A percentile compares a stretch with the other conserved stretches of the same genome.
These are phyloP conservation scores for Pelusios castaneus DNA, from an alignment of 2,113 vertebrate genomes.

Conservation along the genomic window DNA sequence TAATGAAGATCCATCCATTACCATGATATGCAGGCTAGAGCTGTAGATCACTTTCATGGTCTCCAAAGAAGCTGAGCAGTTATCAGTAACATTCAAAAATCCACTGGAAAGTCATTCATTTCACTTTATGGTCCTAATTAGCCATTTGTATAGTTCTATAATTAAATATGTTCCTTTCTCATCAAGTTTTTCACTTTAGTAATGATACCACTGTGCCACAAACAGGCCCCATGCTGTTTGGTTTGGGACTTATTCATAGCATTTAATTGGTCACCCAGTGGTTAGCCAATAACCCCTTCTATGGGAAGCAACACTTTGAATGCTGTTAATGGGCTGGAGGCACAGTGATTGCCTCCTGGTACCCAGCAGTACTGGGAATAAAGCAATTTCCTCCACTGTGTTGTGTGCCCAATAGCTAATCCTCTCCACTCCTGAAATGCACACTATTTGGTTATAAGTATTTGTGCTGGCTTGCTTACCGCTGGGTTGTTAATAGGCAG, in stretches of 20 bases:
- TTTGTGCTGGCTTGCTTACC: slow-evolving; percentile 88
- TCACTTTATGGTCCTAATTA: slow-evolving; percentile 90
- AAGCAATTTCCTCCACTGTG: slow-evolving; percentile 90
- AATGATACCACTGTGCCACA: slow-evolving; percentile 90
- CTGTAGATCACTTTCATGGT: slow-evolving; percentile 84
- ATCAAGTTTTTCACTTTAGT: slow-evolving; percentile 91
- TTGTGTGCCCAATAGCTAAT: slow-evolving; percentile 90
- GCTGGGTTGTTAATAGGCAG: slow-evolving; percentile 90
- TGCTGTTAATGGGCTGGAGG: slow-evolving; percentile 88
- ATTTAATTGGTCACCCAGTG: slow-evolving; percentile 92
- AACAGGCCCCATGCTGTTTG: slow-evolving; percentile 89
- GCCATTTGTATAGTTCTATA: slow-evolving; percentile 90
- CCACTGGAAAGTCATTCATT: slow-evolving; percentile 87
- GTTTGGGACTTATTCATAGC: slow-evolving; percentile 90
- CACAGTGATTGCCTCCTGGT: slow-evolving; percentile 88
- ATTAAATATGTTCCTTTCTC: slow-evolving; percentile 91
- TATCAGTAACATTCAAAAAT: slow-evolving; percentile 87
- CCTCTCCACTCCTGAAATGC: slow-evolving; percentile 87
- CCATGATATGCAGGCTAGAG: slow-evolving; percentile 64
- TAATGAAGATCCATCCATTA: slow-evolving; percentile 85
- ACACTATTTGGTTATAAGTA: slow-evolving; percentile 91
- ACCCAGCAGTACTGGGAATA: slow-evolving; percentile 90
- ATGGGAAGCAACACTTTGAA: slow-evolving; percentile 87
- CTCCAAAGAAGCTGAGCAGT: slow-evolving; percentile 83
- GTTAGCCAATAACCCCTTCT: slow-evolving; percentile 91